A percentile compares a stretch with the other conserved stretches of the same genome.
phyloP scores from a whole-genome alignment of 1,140 invertebrate genomes.

The Pteromalus puparum region DNA sequence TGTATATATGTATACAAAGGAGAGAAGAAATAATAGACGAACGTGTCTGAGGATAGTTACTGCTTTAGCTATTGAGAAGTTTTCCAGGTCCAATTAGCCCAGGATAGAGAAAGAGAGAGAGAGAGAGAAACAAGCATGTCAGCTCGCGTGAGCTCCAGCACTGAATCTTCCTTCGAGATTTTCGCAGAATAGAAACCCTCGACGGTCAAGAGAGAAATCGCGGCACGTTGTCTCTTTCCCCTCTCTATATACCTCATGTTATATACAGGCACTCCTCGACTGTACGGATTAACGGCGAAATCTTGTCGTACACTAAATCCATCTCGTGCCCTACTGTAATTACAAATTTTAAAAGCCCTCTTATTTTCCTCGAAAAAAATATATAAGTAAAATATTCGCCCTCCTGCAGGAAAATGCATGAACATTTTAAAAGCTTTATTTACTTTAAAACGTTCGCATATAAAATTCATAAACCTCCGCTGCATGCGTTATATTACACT shows the following conservation, averaged over 20 bases:
- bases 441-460: not conserved
- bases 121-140: not conserved
- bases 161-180: not conserved
- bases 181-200: not conserved
- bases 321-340: not conserved
- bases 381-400: not conserved
- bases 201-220: not conserved
- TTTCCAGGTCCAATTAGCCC: not conserved
- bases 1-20: too few relatives aligned
- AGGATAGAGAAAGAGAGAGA: too few relatives aligned
- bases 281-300: not conserved
- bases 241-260: too few relatives aligned
- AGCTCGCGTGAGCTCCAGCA: not conserved
- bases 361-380: too few relatives aligned
- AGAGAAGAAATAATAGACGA: constrained; percentile 7
- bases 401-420: too few relatives aligned
- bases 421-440: not conserved
- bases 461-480: not conserved
- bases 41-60: constrained; percentile 1
- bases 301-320: not conserved
- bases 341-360: not conserved
- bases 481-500: too few relatives aligned
- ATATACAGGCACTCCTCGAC: not conserved
- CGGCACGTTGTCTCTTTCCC: not conserved
- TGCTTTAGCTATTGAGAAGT: not conserved